A percentile compares a stretch with the other conserved stretches of the same genome.
These are phyloP conservation scores for Archegozetes longisetosus DNA, from an alignment of 1,140 invertebrate species.

Conservation along the genomic window DNA sequence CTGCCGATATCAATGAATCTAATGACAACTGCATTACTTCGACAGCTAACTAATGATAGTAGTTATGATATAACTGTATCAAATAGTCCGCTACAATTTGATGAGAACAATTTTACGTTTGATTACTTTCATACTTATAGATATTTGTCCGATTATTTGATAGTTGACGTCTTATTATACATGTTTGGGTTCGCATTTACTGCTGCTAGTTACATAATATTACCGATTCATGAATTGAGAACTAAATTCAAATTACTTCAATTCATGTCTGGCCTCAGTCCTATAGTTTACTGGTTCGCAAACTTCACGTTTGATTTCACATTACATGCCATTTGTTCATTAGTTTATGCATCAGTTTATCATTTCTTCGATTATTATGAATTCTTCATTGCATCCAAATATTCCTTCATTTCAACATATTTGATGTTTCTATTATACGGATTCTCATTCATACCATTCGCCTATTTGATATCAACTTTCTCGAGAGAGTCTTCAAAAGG, in stretches of 20 bases:
- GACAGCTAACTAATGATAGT: neutral
- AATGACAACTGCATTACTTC: neutral
- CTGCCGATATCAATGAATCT: neutral
- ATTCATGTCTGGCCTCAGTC: conserved; percentile 19
- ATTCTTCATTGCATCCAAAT: conserved; percentile 1
- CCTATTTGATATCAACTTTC: conserved; percentile 19
- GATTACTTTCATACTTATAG: neutral
- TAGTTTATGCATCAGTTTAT: conserved; percentile 17
- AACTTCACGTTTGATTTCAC: conserved; percentile 19
- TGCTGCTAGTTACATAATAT: conserved; percentile 14
- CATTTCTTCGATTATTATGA: conserved; percentile 2
- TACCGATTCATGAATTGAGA: conserved; percentile 19
- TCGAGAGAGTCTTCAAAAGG: conserved; percentile 15
- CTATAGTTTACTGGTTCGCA: conserved; percentile 17
- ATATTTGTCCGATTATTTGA: neutral
- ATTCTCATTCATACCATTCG: conserved; percentile 20
- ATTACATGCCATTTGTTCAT: conserved; percentile 2
- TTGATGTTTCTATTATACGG: conserved; percentile 18
- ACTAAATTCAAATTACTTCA: conserved; percentile 21
- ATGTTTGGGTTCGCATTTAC: neutral
- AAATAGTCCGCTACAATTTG: neutral
- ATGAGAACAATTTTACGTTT: neutral
- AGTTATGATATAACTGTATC: neutral
- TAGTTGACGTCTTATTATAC: neutral
- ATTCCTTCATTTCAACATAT: conserved; percentile 10